Evolutionary conservation across 2,888 invertebrate species (phyloP).

Genomic region (Temnothorax unifasciatus): DNA sequence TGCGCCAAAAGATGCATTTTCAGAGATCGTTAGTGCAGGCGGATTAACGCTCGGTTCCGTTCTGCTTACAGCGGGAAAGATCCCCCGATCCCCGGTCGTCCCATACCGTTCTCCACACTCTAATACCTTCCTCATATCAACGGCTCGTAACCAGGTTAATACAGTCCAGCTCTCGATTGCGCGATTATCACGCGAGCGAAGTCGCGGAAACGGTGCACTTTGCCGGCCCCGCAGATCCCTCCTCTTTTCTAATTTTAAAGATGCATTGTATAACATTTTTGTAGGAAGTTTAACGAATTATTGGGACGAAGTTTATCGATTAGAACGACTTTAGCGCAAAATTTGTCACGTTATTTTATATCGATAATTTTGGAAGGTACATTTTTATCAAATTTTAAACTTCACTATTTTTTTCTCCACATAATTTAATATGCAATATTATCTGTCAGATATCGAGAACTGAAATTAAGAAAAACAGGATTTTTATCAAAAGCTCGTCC

Average conservation of each 20-base stretch:
- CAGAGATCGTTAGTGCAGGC: constrained; percentile 77
- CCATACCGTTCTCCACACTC: constrained; percentile 85
- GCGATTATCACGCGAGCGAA: constrained; percentile 82
- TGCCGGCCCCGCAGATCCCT: constrained; percentile 2
- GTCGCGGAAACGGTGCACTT: constrained; percentile 58
- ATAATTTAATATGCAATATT: not conserved
- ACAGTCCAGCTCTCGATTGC: constrained; percentile 80
- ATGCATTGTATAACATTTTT: not conserved
- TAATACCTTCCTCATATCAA: constrained; percentile 83
- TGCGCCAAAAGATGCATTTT: constrained; percentile 87
- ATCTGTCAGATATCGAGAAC: no score
- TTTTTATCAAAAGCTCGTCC: not conserved
- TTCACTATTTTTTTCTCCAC: not conserved
- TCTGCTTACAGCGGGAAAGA: constrained; percentile 84
- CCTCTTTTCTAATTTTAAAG: constrained; percentile 7
- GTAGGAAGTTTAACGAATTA: constrained; percentile 1
- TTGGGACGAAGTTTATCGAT: not conserved
- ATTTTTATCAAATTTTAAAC: not conserved
- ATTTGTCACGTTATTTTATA: not conserved
- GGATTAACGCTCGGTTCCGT: constrained; percentile 84
- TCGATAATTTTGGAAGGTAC: not conserved
- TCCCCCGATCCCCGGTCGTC: constrained; percentile 74
- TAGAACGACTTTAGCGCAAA: not conserved
- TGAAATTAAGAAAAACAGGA: not conserved
- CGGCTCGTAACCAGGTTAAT: constrained; percentile 84